A percentile compares a stretch with the other conserved stretches of the same genome.
These are phyloP conservation scores for Pseudochirops cupreus DNA, from an alignment of 2,797 vertebrate genomes.

Conservation along the genomic window DNA sequence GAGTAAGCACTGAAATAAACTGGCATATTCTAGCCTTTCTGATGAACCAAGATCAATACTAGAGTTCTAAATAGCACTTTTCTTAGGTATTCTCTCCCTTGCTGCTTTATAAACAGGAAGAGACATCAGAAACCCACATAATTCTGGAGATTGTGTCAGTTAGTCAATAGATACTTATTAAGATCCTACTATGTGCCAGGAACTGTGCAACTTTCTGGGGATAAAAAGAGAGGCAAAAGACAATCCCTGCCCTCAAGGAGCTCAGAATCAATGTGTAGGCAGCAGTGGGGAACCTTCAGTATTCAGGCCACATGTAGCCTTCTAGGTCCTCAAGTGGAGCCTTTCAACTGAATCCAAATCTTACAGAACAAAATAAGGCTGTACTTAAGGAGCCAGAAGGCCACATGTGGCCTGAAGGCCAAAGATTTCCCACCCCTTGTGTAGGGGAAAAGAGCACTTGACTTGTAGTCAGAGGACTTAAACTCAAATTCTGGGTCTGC, in stretches of 20 bases:
- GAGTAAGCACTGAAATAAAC: slow-evolving; percentile 30
- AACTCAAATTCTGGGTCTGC: neutral
- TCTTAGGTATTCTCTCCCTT: neutral
- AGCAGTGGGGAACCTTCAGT: too few species aligned
- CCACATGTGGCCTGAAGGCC: too few species aligned
- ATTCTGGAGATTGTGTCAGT: neutral
- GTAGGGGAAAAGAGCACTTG: neutral
- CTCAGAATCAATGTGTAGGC: neutral
- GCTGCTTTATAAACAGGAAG: neutral
- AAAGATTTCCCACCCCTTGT: neutral
- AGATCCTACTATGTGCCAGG: neutral
- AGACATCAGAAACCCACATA: neutral
- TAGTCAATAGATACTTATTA: neutral
- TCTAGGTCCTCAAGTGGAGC: too few species aligned
- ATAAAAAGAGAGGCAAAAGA: neutral
- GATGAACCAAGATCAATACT: slow-evolving; percentile 21
- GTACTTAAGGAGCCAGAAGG: too few species aligned
- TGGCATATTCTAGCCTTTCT: slow-evolving; percentile 48
- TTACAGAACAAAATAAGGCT: too few species aligned
- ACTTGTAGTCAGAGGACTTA: neutral
- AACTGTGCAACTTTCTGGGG: neutral
- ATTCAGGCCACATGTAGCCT: too few species aligned
- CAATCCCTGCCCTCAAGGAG: neutral
- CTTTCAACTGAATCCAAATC: too few species aligned
- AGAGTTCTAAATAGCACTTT: slow-evolving; percentile 42